phyloP scores from a whole-genome alignment of 2,888 invertebrate species.

The Stenoptilia bipunctidactyla region DNA sequence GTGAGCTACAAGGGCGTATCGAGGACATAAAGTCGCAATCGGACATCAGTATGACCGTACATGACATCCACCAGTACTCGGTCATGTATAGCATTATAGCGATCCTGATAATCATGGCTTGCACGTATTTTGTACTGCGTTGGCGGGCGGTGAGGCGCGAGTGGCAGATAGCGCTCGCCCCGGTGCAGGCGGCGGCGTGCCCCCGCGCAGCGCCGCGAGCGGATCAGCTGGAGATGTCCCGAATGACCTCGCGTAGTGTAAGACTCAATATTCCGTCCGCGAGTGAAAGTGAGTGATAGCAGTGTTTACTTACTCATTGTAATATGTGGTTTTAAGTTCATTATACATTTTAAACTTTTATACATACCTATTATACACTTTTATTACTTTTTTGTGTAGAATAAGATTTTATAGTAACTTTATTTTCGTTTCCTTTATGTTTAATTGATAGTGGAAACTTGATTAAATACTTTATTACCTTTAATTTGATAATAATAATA shows the following conservation, averaged over 20 bases:
- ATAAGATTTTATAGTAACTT: too few relatives aligned
- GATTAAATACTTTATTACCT: too few relatives aligned
- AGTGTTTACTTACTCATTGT: too few relatives aligned
- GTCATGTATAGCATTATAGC: not conserved
- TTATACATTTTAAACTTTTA: too few relatives aligned
- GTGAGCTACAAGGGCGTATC: not conserved
- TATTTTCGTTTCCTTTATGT: too few relatives aligned
- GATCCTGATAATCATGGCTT: not conserved
- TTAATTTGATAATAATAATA: too few relatives aligned
- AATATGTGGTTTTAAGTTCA: too few relatives aligned
- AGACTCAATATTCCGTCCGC: not conserved
- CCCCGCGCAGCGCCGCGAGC: not conserved
- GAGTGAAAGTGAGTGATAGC: too few relatives aligned
- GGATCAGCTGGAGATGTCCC: not conserved
- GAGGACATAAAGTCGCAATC: not conserved
- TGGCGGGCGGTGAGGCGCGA: not conserved
- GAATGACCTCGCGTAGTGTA: not conserved
- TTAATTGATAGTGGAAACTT: too few relatives aligned
- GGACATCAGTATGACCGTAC: not conserved
- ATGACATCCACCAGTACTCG: conserved; percentile 1
- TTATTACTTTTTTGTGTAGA: too few relatives aligned
- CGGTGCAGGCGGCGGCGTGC: not conserved
- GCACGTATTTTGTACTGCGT: not conserved
- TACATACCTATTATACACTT: too few relatives aligned
- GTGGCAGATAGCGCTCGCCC: not conserved